These are phyloP conservation scores for Chaetodon trifascialis DNA, from an alignment of 2,113 vertebrate species.

Conservation along the genomic window DNA sequence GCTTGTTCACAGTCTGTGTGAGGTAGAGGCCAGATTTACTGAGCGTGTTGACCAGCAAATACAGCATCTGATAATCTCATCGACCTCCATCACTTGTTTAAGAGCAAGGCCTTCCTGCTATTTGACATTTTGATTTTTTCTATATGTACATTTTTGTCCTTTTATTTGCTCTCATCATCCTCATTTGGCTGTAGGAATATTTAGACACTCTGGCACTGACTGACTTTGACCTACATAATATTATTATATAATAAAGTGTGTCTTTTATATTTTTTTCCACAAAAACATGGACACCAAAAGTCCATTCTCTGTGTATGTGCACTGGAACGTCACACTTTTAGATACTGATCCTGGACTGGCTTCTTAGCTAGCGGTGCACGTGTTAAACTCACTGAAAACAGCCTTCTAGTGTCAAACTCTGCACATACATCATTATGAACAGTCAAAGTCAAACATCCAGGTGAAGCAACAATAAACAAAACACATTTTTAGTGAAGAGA, in stretches of 20 bases:
- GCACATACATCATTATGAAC: no score
- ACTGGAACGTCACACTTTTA: no score
- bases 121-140: not conserved
- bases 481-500: no score
- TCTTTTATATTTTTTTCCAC: not conserved
- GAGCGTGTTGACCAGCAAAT: constrained; percentile 13
- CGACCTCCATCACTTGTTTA: not conserved
- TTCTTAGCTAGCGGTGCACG: no score
- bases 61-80: constrained; percentile 13
- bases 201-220: not conserved
- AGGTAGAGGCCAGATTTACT: constrained; percentile 2
- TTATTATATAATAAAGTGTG: not conserved
- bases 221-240: not conserved
- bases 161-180: not conserved
- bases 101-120: not conserved
- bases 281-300: no score
- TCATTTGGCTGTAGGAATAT: not conserved
- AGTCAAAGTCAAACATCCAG: no score
- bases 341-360: no score
- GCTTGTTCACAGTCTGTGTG: constrained; percentile 51
- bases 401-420: no score
- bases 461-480: no score
- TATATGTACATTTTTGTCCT: not conserved
- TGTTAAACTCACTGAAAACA: no score
- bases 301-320: no score